These are phyloP conservation scores for Hedychridium roseum DNA, from an alignment of 2,888 invertebrate species.

Conservation along the genomic window DNA sequence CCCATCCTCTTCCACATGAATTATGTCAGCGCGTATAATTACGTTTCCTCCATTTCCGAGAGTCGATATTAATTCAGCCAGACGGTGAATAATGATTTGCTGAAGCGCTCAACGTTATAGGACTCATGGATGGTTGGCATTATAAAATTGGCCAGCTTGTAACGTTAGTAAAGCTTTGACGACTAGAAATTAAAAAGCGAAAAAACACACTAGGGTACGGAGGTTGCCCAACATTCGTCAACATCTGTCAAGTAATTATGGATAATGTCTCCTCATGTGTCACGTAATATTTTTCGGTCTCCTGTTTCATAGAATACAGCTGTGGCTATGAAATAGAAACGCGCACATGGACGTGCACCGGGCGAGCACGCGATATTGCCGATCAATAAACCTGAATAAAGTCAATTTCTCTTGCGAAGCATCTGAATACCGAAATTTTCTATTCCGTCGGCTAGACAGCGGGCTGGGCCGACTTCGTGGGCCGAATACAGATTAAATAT, in stretches of 20 bases:
- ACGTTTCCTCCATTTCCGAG: no score
- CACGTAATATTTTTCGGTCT: not conserved
- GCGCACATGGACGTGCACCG: conserved; percentile 2
- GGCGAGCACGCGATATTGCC: conserved; percentile 59
- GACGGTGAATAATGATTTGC: no score
- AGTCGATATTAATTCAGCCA: no score
- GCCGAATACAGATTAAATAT: conserved; percentile 59
- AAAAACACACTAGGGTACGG: no score
- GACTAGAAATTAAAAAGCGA: no score
- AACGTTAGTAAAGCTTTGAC: no score
- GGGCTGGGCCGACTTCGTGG: conserved; percentile 55
- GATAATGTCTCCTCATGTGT: no score
- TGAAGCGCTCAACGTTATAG: no score
- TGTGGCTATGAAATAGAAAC: not conserved
- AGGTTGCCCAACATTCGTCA: no score
- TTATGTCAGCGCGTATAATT: conserved; percentile 30
- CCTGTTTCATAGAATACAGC: not conserved
- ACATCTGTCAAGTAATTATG: no score
- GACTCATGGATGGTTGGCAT: no score
- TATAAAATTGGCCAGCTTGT: no score
- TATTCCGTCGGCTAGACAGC: conserved; percentile 57
- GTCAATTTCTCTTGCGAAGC: conserved; percentile 63
- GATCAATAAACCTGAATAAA: conserved; percentile 64
- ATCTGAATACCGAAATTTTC: conserved; percentile 63
- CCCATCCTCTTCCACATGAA: conserved; percentile 21